Evolutionary conservation across 2,797 vertebrate genomes (phyloP), one percentile per base, ranked within the genome.

Genomic region (Odontamblyopus rebecca): DNA sequence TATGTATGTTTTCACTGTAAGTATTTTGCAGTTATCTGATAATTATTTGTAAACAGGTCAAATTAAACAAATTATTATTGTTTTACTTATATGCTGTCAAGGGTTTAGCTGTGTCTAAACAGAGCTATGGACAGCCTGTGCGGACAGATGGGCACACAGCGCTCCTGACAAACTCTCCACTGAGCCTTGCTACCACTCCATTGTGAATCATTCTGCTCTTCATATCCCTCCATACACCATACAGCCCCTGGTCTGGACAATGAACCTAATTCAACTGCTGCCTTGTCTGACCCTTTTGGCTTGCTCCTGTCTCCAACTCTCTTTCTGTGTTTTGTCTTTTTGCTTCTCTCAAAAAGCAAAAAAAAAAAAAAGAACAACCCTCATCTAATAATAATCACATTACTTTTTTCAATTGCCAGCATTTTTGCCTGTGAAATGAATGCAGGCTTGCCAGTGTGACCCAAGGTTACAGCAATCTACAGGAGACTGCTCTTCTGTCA

Each of bases 321-420:
- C 54, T 19, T 48, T 77, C 30, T 61, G 50, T 18, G 54, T 67
- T 32, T 70, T 51, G 57, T 56, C 26, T 27, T 1, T 61, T 66
- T 64, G 9, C 53, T 27, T 41, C 70, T 23, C 23, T 23, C 23
- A 23, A 23, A 23, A 23, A 23, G 23, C 23, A 23, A 23, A 23
- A 23, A 23, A 23, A 23, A 23, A 23, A 23, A 23, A 23, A 23
- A 23, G 1, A 23, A 67, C 70, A 32, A 64, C 61, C 48, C 56
- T 82, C 78, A 69, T 87, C 71, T 86, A 83, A 86, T 81, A 83
- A 86, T 81, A 79, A 89, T 86, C 84, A 74, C 75, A 80, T 87
- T 86, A 82, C 53, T 77, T 81, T 23, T 38, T 87, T 82, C 74
- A 71, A 77, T 87, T 74, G 76, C 71, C 27, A 67, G 61, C 74